phyloP scores from a whole-genome alignment of 2,888 invertebrate species.

The Smittia aterrima region DNA sequence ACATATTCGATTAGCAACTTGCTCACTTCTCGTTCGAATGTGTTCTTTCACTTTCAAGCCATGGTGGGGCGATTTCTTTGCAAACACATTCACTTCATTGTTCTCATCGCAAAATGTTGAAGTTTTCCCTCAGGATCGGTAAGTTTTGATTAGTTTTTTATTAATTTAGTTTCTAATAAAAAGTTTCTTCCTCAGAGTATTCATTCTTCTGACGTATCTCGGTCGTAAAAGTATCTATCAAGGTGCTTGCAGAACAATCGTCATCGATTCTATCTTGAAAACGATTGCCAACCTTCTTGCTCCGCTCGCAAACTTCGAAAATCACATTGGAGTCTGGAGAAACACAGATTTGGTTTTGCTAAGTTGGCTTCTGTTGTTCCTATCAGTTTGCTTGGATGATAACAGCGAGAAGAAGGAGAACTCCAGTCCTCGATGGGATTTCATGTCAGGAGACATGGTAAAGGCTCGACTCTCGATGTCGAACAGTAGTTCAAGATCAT shows the following conservation, averaged over 20 bases:
- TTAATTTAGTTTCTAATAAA: conserved; percentile 41
- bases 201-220: conserved; percentile 81
- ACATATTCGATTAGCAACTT: conserved; percentile 73
- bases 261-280: conserved; percentile 63
- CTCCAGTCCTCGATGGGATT: conserved; percentile 72
- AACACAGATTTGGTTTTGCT: conserved; percentile 66
- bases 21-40: conserved; percentile 73
- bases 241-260: conserved; percentile 59
- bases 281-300: conserved; percentile 61
- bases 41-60: conserved; percentile 65
- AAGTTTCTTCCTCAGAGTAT: conserved; percentile 61
- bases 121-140: conserved; percentile 85
- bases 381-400: conserved; percentile 69
- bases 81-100: conserved; percentile 73
- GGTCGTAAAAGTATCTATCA: conserved; percentile 70
- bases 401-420: conserved; percentile 53
- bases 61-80: conserved; percentile 92
- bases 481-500: conserved; percentile 48
- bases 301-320: conserved; percentile 51
- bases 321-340: conserved; percentile 49
- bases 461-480: conserved; percentile 50
- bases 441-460: conserved; percentile 75
- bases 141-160: conserved; percentile 43
- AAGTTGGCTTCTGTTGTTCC: conserved; percentile 73
- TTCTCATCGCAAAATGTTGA: conserved; percentile 76